Percentiles rank a stretch among this genome's conserved stretches.
These are phyloP conservation scores for Corythornis madagascariensis DNA, from an alignment of 2,113 vertebrate genomes.

Conservation along the genomic window DNA sequence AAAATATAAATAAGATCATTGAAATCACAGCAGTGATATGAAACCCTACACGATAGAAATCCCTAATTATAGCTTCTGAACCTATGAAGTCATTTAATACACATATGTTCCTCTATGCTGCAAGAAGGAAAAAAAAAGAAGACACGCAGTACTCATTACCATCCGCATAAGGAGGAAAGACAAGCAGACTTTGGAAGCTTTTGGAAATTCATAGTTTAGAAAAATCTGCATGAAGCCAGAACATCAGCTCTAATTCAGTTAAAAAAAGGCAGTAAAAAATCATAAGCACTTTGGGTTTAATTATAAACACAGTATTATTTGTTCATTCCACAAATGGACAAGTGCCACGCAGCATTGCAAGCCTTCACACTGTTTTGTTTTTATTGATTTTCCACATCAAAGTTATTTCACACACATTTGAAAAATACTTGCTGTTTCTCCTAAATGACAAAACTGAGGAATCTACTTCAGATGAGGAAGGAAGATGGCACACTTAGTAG, in stretches of 20 bases:
- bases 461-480: background rate
- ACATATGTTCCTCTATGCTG: background rate
- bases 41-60: background rate
- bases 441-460: background rate
- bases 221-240: background rate
- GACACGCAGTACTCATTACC: background rate
- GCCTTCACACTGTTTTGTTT: background rate
- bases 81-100: constrained; percentile 53
- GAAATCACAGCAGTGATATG: background rate
- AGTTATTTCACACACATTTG: background rate
- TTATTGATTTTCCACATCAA: background rate
- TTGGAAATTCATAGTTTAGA: background rate
- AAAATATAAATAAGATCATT: background rate
- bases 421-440: background rate
- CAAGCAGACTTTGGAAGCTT: background rate
- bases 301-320: background rate
- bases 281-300: background rate
- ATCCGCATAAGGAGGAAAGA: background rate
- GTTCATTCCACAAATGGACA: background rate
- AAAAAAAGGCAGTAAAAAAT: background rate
- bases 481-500: background rate
- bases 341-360: background rate
- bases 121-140: background rate
- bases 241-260: background rate
- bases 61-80: constrained; percentile 48